Evolutionary conservation across 2,888 invertebrate species (phyloP).

Genomic region (Pteria penguin): DNA sequence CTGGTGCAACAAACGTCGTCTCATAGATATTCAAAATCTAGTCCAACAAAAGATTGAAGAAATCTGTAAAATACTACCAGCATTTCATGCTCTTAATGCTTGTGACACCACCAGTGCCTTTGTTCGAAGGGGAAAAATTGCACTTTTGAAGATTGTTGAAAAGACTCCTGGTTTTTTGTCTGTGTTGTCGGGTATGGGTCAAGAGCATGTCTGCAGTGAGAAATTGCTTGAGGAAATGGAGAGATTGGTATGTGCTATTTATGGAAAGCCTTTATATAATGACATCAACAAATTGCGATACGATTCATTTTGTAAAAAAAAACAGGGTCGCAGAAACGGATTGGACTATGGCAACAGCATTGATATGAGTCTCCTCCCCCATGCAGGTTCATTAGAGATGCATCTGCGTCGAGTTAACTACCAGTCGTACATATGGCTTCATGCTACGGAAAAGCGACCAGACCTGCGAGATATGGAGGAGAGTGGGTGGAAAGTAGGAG

Average conservation of each 20-base stretch:
- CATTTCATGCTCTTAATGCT: not conserved
- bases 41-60: not conserved
- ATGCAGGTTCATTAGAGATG: constrained; percentile 35
- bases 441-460: too few relatives aligned
- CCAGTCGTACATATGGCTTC: too few relatives aligned
- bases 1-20: not conserved
- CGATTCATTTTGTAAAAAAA: not conserved
- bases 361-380: constrained; percentile 43
- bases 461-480: too few relatives aligned
- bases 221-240: not conserved
- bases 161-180: not conserved
- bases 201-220: not conserved
- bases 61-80: not conserved
- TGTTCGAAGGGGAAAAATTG: not conserved
- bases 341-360: constrained; percentile 20
- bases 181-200: not conserved
- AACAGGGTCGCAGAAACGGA: not conserved
- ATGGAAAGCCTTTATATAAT: not conserved
- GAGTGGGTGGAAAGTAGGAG: too few relatives aligned
- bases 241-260: not conserved
- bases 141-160: not conserved
- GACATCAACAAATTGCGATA: not conserved
- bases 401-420: constrained; percentile 38
- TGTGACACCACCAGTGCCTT: not conserved
- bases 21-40: not conserved